Evolutionary conservation across 2,113 vertebrate species (phyloP), one percentile per base, ranked within the genome.

Genomic region (Aythya baeri): DNA sequence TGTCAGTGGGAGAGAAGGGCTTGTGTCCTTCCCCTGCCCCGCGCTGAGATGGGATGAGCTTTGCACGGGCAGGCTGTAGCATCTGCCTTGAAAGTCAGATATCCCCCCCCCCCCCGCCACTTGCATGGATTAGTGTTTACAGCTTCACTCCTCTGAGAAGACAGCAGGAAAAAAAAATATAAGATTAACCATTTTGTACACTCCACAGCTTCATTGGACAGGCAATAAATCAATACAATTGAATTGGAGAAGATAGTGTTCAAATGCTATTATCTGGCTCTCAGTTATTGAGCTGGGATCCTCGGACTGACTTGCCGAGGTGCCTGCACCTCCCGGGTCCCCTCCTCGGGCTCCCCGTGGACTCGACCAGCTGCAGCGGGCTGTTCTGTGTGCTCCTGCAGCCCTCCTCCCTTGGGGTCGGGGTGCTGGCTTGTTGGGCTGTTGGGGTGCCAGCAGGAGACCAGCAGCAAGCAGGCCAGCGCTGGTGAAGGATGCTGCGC

Each of bases 181-280:
- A 96, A 96, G 96, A 94, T 97, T 96, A 97, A 97, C 96, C 91
- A 92, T 97, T 97, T 92, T 96, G 95, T 96, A 96, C 88, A 86
- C 78, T 95, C 82, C 94, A 96, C 95, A 88, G 89, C 88, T 97
- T 97, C 95, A 96, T 95, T 96, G 95, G 97, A 97, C 95, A 96
- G 91, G 95, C 85, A 96, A 97, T 97, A 95, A 95, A 97, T 97
- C 97, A 96, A 95, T 96, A 62, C 93, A 97, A 97, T 95, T 97
- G 94, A 94, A 97, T 97, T 96, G 96, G 94, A 93, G 91, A 90
- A 96, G 94, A 94, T 95, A 95, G 91, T 70, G 94, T 89, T 97
- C 95, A 95, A 97, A 97, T 97, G 93, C 91, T 97, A 92, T 97
- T 97, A 97, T 92, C 91, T 6, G 12, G 76, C 83, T 96, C 89